phyloP scores from a whole-genome alignment of 1,140 invertebrate species.

The Drosophila nannoptera region DNA sequence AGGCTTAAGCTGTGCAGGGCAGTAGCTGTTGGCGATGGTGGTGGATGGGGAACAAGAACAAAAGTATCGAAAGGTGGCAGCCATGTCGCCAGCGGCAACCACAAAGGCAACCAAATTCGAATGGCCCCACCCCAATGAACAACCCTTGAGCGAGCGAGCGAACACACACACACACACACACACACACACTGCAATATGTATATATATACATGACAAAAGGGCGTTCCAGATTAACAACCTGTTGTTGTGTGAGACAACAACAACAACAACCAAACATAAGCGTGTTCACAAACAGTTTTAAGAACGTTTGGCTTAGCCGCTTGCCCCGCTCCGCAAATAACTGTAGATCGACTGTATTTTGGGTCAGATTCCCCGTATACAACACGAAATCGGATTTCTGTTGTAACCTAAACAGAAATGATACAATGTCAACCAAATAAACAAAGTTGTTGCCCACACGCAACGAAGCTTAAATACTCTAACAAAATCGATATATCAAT shows the following conservation, averaged over 20 bases:
- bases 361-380: not conserved
- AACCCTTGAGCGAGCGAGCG: slow-evolving; percentile 31
- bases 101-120: slow-evolving; percentile 36
- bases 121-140: slow-evolving; percentile 21
- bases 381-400: slow-evolving; percentile 23
- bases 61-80: not conserved
- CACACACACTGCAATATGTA: slow-evolving; percentile 22
- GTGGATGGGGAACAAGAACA: not conserved
- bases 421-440: slow-evolving; percentile 33
- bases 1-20: not conserved
- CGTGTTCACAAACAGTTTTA: slow-evolving; percentile 5
- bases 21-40: no score
- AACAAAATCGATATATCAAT: slow-evolving; percentile 21
- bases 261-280: slow-evolving; percentile 11
- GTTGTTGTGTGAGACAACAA: slow-evolving; percentile 55
- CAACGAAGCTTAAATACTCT: slow-evolving; percentile 21
- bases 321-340: not conserved
- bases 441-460: slow-evolving; percentile 5
- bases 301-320: not conserved
- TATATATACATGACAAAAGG: slow-evolving; percentile 39
- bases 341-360: not conserved
- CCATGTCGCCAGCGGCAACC: slow-evolving; percentile 39
- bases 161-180: slow-evolving; percentile 4
- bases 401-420: slow-evolving; percentile 28
- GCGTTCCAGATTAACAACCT: slow-evolving; percentile 63